Base-by-base conservation (phyloP, 2,113 vertebrate genomes). In the Benitochromis conjunctus region DNA sequence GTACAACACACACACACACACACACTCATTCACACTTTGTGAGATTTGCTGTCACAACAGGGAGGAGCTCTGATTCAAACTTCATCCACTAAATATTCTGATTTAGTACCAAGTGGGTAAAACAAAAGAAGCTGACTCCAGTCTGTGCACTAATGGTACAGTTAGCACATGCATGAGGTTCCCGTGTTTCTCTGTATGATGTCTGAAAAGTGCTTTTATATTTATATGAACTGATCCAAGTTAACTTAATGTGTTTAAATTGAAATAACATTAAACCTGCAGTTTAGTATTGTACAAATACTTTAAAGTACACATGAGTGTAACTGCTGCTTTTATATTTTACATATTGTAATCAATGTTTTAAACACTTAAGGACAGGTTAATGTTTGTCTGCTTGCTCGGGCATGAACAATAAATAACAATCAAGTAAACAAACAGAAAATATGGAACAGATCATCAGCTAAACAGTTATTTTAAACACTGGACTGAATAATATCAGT, bases 121-220 rank as follows among this genome's bases (percentile, higher is more conserved):
- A 66, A 66, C 62, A 8, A 21, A 9, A 14, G 62, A 24, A 1
- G 1, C 36, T 0, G 34, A 66, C 19, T 69, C 36, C 64, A 69
- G 64, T 69, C 36, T 69, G n/a, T 13, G n/a, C n/a, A 43, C n/a
- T 16, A 5, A 43, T 43, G 7, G 2, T 26, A 9, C n/a, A 16
- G 38, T 41, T 16, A 69, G 4, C n/a, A 41, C 62, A 0, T 0
- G 0, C 38, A 71, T 0, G 38, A 69, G 13, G 7, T 26, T 16
- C 14, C 16, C 14, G 2, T 1, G 13, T 26, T 69, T 69, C 64
- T 71, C 19, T n/a, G 9, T 19, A 53, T 9, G 14, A 48, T 16
- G 2, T 48, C 46, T 48, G 36, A 66, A 41, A 64, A 43, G 14
- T 24, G 36, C 41, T 13, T 69, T 9, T 9, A 43, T 43, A 4